Evolutionary conservation across 2,113 vertebrate species (phyloP), one percentile per base, ranked within the genome.

Genomic region (Eulemur macaco): DNA sequence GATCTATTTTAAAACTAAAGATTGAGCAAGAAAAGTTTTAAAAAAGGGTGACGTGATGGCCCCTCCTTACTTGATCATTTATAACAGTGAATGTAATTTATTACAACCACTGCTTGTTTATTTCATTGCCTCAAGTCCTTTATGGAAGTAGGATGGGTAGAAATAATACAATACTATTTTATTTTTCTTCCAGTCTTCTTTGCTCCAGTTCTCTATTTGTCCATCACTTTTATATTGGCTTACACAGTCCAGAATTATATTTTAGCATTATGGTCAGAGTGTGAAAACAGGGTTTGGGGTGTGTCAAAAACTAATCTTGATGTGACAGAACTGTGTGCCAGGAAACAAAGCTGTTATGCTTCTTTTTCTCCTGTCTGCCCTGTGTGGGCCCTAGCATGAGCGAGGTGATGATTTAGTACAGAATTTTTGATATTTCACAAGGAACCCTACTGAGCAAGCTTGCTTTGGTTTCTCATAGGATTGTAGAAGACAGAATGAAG

Each of bases 1-100:
- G 93, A 97, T 97, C 96, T 84, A 95, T 97, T 98, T 98, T 95
- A 95, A 98, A 98, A 96, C 39, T 93, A 96, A 98, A 94, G 60
- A 86, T 90, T 14, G 92, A 92, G 42, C 11, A 63, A 95, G 89
- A 95, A 47, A 95, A 95, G 37, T 47, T 69, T 85, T 47, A 15
- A 47, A 39, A 56, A 91, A 60, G 25, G 52, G 10, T 14, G 29
- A 45, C 27, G 60, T 63, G 91, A 63, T 45, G 90, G 54, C 91
- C 56, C 94, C 74, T 91, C 66, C 58, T 97, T 47, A 89, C 96
- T 92, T 96, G 39, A 86, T 69, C 85, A 86, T 60, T 93, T 42
- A 52, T 93, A 73, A 77, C 66, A 77, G 45, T 71, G 17, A 90
- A 66, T 94, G 4, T 42, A 80, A 74, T 83, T 89, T 54, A 80